Conservation (phyloP, 2,113 vertebrate genomes). For the Cyanoramphus novaezelandiae region DNA sequence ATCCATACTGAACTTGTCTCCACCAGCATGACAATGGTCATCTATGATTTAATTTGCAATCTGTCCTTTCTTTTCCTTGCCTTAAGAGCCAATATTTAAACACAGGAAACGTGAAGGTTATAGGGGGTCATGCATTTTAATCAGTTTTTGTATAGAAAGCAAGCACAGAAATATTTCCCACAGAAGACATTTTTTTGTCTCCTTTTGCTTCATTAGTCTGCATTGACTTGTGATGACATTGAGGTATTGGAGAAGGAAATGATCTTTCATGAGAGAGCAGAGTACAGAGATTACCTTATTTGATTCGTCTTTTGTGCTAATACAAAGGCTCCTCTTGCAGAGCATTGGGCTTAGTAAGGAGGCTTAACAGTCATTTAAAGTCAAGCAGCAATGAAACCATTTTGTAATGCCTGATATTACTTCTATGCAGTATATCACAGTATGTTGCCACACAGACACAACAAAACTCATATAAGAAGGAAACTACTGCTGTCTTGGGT, state of each 20-base stretch:
- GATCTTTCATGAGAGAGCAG: neutral
- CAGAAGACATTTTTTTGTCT: neutral
- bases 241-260: slow-evolving; percentile 31
- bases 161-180: slow-evolving; percentile 28
- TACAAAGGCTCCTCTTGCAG: neutral
- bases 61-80: neutral
- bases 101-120: slow-evolving; percentile 76
- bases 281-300: neutral
- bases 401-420: neutral
- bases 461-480: neutral
- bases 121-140: slow-evolving; percentile 76
- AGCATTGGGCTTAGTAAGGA: neutral
- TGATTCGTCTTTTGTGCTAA: neutral
- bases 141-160: slow-evolving; percentile 46
- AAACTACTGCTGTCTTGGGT: neutral
- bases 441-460: neutral
- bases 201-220: slow-evolving; percentile 23
- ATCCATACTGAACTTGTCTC: slow-evolving; percentile 80
- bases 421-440: neutral
- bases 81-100: slow-evolving; percentile 73
- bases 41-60: slow-evolving; percentile 84
- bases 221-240: slow-evolving; percentile 50
- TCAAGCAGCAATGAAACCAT: neutral
- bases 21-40: slow-evolving; percentile 71
- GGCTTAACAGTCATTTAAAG: neutral